Evolutionary conservation across 2,113 vertebrate species (phyloP).

Genomic region (Gopherus flavomarginatus): DNA sequence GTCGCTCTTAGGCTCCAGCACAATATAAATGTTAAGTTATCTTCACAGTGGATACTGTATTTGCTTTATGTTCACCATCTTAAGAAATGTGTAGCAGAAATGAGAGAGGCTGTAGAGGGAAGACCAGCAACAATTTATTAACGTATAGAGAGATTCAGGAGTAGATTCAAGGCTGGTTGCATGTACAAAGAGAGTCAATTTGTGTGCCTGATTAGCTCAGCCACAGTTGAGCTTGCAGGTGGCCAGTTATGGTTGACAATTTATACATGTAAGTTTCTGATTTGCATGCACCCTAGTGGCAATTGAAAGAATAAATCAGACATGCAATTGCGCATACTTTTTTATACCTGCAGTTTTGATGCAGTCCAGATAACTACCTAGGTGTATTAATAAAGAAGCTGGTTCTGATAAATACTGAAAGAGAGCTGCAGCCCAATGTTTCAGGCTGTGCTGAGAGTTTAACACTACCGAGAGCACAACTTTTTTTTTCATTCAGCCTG

Average conservation of each 20-base stretch:
- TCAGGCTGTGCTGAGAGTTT: neutral
- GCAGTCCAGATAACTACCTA: neutral
- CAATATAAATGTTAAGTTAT: neutral
- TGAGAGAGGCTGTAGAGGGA: neutral
- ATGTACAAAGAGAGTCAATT: neutral
- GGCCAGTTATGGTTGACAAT: neutral
- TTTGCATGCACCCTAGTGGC: accelerated
- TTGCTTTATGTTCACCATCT: slow-evolving; percentile 13
- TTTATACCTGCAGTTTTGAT: accelerated
- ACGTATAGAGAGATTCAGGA: neutral
- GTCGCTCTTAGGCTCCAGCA: slow-evolving; percentile 39
- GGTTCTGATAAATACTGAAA: neutral
- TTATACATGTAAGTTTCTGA: accelerated
- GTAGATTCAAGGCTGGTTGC: neutral
- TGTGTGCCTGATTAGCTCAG: neutral
- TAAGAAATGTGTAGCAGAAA: neutral
- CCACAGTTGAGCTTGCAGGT: neutral
- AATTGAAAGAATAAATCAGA: accelerated
- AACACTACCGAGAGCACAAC: neutral
- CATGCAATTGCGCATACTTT: neutral
- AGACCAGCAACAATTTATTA: neutral
- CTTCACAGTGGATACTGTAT: neutral
- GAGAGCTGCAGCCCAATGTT: neutral
- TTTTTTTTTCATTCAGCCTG: neutral
- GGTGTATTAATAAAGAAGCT: neutral